Evolutionary conservation across 2,888 invertebrate genomes (phyloP), one percentile per base, ranked within the genome.

Genomic region (Taphrorychus bicolor): DNA sequence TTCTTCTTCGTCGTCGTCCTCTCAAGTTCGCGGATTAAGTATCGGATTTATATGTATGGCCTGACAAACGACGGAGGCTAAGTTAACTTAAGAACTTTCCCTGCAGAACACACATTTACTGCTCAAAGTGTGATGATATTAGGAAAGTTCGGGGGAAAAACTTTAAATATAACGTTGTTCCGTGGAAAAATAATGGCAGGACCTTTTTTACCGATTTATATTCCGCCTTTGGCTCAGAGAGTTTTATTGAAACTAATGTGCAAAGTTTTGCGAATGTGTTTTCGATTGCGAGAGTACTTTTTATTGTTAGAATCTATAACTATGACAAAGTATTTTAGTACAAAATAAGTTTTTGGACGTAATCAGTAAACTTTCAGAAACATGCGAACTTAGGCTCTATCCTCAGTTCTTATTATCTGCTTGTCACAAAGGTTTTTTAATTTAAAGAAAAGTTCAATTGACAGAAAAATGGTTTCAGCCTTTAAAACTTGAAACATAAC

Each of bases 21-120:
- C 32, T 11, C 32, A 32, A 32, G 32, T 32, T 32, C 32, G 32
- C 3, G 9, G 32, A 3, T 11, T 32, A 32, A 32, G 78, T 79
- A 79, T 79, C 77, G 78, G 79, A 80, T 80, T 80, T 80, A 80
- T 79, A 76, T 77, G 76, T 77, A 77, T 77, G 76, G 76, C 75
- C 77, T 80, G 80, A 80, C 79, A 80, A 80, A 80, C 79, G 79
- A 80, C 79, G 79, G 79, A 76, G 75, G 75, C 72, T 71, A 76
- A 77, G 76, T 76, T 76, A 75, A 76, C 76, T 75, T 73, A 70
- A 59, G 73, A 73, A 76, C 73, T 74, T 76, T 75, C 72, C 64
- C 73, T 64, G 22, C 59, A 48, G 61, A 64, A 65, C 65, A 64
- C 75, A 76, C 74, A 73, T 76, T 75, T 74, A 74, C 74, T 71